Percentiles rank a stretch among this genome's conserved stretches.
Conservation (phyloP, 2,797 vertebrate species). For the Anisognathus igniventris region DNA sequence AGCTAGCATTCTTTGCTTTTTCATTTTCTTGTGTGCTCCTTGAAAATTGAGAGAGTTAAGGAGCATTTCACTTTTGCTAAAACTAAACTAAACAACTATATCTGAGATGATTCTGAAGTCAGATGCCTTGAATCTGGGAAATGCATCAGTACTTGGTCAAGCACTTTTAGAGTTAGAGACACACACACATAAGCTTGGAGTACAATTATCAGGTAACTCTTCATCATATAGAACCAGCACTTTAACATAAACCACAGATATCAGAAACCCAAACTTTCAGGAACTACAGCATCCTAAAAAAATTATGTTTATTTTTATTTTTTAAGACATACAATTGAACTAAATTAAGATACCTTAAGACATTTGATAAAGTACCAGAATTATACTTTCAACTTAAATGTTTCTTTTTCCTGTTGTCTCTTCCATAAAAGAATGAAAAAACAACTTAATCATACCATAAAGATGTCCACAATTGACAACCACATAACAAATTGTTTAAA, state of each 20-base stretch:
- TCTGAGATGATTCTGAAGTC: neutral
- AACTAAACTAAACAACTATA: neutral
- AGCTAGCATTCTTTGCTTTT: neutral
- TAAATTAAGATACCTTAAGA: neutral
- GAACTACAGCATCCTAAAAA: neutral
- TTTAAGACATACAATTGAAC: neutral
- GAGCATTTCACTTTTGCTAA: neutral
- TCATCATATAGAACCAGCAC: neutral
- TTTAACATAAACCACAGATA: neutral
- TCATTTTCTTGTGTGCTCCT: neutral
- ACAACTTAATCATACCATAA: neutral
- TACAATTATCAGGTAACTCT: neutral
- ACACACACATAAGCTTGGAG: neutral
- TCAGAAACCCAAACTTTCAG: neutral
- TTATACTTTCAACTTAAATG: neutral
- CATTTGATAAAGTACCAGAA: neutral
- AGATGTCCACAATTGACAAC: neutral
- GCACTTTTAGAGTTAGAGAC: neutral
- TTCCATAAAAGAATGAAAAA: neutral
- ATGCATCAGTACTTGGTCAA: neutral
- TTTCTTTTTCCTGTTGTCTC: neutral
- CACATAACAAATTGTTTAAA: neutral
- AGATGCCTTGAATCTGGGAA: neutral
- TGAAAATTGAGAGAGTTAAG: neutral
- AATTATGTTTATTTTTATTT: neutral